Evolutionary conservation across 2,797 vertebrate genomes (phyloP).

Genomic region (Phataginus tricuspis): DNA sequence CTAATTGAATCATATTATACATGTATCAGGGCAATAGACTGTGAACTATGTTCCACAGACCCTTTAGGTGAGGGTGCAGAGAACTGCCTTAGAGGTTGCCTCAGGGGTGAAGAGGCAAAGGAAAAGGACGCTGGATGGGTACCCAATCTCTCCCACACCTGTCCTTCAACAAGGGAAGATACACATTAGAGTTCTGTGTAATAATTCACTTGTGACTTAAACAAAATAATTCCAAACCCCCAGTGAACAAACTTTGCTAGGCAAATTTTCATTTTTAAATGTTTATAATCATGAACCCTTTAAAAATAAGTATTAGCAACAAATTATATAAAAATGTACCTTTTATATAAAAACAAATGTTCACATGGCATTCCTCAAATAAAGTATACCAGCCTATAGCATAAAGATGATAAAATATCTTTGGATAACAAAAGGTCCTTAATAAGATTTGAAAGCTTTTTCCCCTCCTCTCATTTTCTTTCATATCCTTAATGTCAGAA

Average conservation of each 20-base stretch:
- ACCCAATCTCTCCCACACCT: neutral
- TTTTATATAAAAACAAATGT: conserved; percentile 30
- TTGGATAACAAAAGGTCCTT: conserved; percentile 10
- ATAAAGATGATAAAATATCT: neutral
- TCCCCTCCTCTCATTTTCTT: conserved; percentile 26
- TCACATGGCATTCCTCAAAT: neutral
- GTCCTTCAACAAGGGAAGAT: neutral
- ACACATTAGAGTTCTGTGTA: neutral
- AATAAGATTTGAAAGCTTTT: conserved; percentile 6
- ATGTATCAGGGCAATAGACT: neutral
- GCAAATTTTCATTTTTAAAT: neutral
- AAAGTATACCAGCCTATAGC: neutral
- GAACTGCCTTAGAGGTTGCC: neutral
- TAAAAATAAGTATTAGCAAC: neutral
- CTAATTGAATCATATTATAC: neutral
- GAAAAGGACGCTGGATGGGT: neutral
- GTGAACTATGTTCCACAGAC: neutral
- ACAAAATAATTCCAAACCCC: neutral
- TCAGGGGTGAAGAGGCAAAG: neutral
- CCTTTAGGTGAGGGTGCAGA: neutral
- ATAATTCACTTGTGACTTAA: neutral
- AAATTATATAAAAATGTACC: neutral
- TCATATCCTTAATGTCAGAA: conserved; percentile 15
- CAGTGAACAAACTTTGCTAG: neutral
- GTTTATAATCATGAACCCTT: neutral